Percentiles rank a stretch among this genome's conserved stretches.
Conservation (phyloP, 1,140 invertebrate species). For the Hylyphantes graminicola region DNA sequence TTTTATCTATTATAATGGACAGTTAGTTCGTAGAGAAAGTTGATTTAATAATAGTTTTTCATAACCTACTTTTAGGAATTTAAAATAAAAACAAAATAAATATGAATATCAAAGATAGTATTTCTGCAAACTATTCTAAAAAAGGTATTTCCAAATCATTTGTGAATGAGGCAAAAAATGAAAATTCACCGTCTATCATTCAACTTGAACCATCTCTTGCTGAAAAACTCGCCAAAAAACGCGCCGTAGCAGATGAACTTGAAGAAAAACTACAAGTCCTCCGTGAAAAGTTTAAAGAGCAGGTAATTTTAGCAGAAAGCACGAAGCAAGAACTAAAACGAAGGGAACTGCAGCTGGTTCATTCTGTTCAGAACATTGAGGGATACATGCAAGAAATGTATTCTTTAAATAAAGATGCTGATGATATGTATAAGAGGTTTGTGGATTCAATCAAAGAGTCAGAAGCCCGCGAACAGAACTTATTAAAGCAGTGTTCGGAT, state of each 20-base stretch:
- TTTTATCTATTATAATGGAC: too few species aligned
- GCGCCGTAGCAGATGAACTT: conserved; percentile 7
- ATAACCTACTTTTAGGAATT: background rate
- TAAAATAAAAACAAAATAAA: background rate
- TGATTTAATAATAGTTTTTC: too few species aligned
- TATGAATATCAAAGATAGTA: background rate
- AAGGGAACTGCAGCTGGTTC: background rate
- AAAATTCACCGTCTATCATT: background rate
- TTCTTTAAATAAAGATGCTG: conserved; percentile 3
- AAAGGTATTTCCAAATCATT: background rate
- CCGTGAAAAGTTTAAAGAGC: background rate
- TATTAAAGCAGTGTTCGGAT: background rate
- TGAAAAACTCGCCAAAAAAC: background rate
- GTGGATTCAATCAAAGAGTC: background rate
- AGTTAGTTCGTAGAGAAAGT: too few species aligned
- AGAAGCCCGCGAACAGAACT: background rate
- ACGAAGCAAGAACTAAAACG: background rate
- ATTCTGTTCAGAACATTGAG: conserved; percentile 6
- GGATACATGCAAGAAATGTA: conserved; percentile 11
- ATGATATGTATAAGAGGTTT: background rate
- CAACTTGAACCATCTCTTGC: conserved; percentile 3
- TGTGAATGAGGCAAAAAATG: background rate
- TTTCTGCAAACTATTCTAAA: background rate
- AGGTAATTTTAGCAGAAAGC: background rate
- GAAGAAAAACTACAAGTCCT: conserved; percentile 10